These are phyloP conservation scores for Drosophila greeni DNA, from an alignment of 2,888 invertebrate genomes.

Conservation along the genomic window DNA sequence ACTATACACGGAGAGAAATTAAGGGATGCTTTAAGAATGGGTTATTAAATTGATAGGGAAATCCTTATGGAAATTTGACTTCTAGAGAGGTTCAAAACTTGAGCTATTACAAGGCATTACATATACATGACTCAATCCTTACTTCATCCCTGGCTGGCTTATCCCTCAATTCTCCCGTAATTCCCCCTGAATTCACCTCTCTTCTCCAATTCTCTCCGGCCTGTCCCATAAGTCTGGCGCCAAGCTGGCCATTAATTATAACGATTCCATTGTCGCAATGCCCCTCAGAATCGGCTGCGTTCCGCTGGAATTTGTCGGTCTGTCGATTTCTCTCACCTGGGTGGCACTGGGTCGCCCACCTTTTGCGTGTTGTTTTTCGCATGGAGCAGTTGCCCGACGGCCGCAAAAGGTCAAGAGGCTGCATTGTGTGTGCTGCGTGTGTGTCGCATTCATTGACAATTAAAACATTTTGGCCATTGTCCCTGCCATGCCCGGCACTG, in stretches of 20 bases:
- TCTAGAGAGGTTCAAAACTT: neutral
- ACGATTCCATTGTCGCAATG: slow-evolving; percentile 56
- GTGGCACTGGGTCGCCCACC: slow-evolving; percentile 46
- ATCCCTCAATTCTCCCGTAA: too few relatives aligned
- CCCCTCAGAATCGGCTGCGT: slow-evolving; percentile 35
- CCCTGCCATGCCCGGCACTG: slow-evolving; percentile 43
- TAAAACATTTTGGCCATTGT: slow-evolving; percentile 52
- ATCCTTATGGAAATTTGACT: neutral
- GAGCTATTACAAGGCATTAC: neutral
- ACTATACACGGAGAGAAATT: slow-evolving; percentile 25
- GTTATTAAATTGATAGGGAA: neutral
- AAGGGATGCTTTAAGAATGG: neutral
- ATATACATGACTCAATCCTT: neutral
- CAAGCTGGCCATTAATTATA: slow-evolving; percentile 71
- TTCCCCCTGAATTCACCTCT: neutral
- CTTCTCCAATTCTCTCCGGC: neutral
- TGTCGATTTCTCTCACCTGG: slow-evolving; percentile 61
- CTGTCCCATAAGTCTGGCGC: slow-evolving; percentile 54
- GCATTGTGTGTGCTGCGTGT: slow-evolving; percentile 1
- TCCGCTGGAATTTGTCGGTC: slow-evolving; percentile 46
- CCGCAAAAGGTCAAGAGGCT: slow-evolving; percentile 63
- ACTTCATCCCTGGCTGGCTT: neutral
- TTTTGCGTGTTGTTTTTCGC: slow-evolving; percentile 26
- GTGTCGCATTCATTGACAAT: slow-evolving; percentile 66
- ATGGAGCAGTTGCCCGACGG: slow-evolving; percentile 20